These are phyloP conservation scores for Toxotes chatareus DNA, from an alignment of 2,113 vertebrate species.

Conservation along the genomic window DNA sequence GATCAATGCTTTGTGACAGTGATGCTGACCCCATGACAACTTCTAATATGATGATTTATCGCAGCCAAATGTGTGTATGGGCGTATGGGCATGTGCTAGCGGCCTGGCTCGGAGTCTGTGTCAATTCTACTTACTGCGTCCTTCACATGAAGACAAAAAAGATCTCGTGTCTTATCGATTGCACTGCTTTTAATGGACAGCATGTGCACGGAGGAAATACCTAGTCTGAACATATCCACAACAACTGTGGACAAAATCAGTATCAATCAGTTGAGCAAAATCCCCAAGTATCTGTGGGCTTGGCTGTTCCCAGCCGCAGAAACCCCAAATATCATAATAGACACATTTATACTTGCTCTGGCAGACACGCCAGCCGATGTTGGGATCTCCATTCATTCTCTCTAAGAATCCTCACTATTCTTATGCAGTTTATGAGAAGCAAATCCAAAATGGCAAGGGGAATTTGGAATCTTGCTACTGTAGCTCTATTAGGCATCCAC, in stretches of 20 bases:
- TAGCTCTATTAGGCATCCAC: slow-evolving; percentile 1
- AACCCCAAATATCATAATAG: slow-evolving; percentile 53
- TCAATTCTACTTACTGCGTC: slow-evolving; percentile 52
- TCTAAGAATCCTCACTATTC: slow-evolving; percentile 1
- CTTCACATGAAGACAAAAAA: slow-evolving; percentile 40
- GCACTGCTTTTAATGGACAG: slow-evolving; percentile 34
- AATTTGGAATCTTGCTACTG: slow-evolving; percentile 28
- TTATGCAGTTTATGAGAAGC: slow-evolving; percentile 1
- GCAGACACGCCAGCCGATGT: neutral
- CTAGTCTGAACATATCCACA: slow-evolving; percentile 48
- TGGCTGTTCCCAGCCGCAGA: slow-evolving; percentile 38
- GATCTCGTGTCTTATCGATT: slow-evolving; percentile 57
- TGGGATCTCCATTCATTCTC: slow-evolving; percentile 28
- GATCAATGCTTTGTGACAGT: slow-evolving; percentile 61
- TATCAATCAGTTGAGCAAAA: slow-evolving; percentile 60
- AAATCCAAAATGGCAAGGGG: slow-evolving; percentile 27
- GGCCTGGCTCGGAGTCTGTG: slow-evolving; percentile 23
- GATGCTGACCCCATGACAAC: slow-evolving; percentile 70
- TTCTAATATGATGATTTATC: slow-evolving; percentile 75
- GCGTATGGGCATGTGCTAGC: slow-evolving; percentile 26
- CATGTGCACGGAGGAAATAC: slow-evolving; percentile 54
- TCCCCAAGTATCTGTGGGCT: slow-evolving; percentile 60
- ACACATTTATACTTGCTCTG: slow-evolving; percentile 49
- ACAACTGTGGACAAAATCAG: slow-evolving; percentile 52
- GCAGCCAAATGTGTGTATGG: slow-evolving; percentile 39